A percentile compares a stretch with the other conserved stretches of the same genome.
These are phyloP conservation scores for Florisuga fusca DNA, from an alignment of 2,797 vertebrate genomes.

Conservation along the genomic window DNA sequence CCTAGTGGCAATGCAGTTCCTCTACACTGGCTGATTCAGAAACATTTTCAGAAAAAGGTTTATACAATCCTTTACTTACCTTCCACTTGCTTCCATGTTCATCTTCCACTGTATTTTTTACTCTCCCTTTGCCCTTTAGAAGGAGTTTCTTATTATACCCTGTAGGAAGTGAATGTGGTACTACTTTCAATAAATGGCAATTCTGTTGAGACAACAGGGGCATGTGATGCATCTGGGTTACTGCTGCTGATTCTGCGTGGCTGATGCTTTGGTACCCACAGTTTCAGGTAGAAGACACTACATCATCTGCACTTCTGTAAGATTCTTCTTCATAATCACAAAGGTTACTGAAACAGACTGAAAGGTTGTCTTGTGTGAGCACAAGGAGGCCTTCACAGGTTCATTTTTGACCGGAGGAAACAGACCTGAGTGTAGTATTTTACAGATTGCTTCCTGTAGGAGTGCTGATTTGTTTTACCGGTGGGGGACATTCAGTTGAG, in stretches of 20 bases:
- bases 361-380: background rate
- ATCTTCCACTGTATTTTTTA: background rate
- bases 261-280: background rate
- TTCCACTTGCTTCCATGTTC: background rate
- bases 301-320: background rate
- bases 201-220: background rate
- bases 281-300: background rate
- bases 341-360: background rate
- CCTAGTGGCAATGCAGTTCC: background rate
- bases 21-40: background rate
- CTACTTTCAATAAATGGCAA: background rate
- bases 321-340: background rate
- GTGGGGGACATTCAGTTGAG: background rate
- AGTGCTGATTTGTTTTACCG: background rate
- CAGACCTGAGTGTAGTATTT: background rate
- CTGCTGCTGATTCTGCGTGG: background rate
- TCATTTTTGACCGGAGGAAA: background rate
- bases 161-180: accelerated
- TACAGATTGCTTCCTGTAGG: background rate
- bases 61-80: background rate
- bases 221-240: background rate
- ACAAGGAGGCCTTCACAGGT: background rate
- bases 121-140: background rate
- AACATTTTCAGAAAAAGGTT: background rate
- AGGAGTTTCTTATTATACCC: background rate